Conservation (phyloP, 2,113 vertebrate genomes). For the Lampris megalopsis region DNA sequence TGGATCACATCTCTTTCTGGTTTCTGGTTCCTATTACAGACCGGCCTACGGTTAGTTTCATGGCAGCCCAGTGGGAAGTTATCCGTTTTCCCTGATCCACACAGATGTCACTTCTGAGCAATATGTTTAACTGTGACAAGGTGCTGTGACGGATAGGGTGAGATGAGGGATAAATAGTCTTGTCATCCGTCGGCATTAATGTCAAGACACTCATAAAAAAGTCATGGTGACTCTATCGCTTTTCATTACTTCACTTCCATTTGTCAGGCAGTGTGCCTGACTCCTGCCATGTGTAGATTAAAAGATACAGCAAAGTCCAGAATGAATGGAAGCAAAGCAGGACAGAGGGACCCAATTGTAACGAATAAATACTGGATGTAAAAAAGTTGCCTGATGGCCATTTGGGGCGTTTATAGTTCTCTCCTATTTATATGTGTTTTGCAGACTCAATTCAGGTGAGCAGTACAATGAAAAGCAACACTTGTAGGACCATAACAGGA, state of each 20-base stretch:
- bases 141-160: constrained; percentile 35
- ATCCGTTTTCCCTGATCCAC: constrained; percentile 1
- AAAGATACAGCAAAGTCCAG: constrained; percentile 19
- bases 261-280: constrained; percentile 41
- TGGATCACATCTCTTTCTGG: too few species aligned
- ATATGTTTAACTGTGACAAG: constrained; percentile 21
- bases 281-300: constrained; percentile 44
- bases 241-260: constrained; percentile 46
- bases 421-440: too few species aligned
- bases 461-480: too few species aligned
- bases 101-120: constrained; percentile 21
- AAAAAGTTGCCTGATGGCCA: neutral
- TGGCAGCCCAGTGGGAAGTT: neutral
- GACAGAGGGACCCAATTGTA: neutral
- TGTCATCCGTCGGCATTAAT: constrained; percentile 28
- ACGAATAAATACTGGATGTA: too few species aligned
- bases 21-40: too few species aligned
- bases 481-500: too few species aligned
- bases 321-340: constrained; percentile 31
- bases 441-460: too few species aligned
- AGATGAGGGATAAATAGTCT: constrained; percentile 36
- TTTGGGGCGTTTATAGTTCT: too few species aligned
- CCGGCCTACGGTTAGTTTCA: neutral
- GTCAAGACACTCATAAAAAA: constrained; percentile 37
- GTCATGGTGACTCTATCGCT: constrained; percentile 32